Evolutionary conservation across 37 sponge, comb jelly and placozoan species (phyloP).

Genomic region (Oopsacas minuta): DNA sequence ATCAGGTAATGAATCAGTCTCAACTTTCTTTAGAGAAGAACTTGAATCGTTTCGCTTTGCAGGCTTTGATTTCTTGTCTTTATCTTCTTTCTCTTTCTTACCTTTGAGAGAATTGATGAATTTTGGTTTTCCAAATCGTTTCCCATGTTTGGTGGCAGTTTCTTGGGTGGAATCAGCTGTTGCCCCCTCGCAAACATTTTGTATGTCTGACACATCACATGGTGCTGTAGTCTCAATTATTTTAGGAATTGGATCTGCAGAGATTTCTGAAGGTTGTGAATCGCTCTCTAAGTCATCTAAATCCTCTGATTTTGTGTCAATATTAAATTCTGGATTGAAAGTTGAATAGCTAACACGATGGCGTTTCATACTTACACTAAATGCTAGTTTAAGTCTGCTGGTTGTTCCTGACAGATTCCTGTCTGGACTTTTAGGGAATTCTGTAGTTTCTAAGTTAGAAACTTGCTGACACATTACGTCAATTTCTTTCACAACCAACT

Average conservation of each 20-base stretch:
- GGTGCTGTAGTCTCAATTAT: background rate
- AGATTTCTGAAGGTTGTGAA: background rate
- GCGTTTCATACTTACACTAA: background rate
- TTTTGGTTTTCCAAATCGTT: background rate
- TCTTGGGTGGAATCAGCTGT: background rate
- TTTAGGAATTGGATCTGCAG: background rate
- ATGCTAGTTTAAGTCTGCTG: background rate
- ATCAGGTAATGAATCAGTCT: background rate
- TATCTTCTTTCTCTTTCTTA: background rate
- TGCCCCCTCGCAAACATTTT: background rate
- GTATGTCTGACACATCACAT: background rate
- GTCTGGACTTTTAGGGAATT: background rate
- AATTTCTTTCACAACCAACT: background rate
- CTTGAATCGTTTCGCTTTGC: background rate
- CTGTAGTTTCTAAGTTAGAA: background rate
- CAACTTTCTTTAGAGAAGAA: background rate
- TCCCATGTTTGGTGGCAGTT: background rate
- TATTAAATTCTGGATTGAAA: background rate
- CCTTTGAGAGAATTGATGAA: background rate
- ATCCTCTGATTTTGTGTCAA: background rate
- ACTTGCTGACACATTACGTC: conserved; percentile 2
- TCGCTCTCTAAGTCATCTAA: background rate
- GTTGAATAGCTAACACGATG: background rate
- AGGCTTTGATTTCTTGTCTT: background rate
- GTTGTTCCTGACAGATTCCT: background rate